These are phyloP conservation scores for Poliocrania exsul DNA, from an alignment of 2,797 vertebrate species.

Conservation along the genomic window DNA sequence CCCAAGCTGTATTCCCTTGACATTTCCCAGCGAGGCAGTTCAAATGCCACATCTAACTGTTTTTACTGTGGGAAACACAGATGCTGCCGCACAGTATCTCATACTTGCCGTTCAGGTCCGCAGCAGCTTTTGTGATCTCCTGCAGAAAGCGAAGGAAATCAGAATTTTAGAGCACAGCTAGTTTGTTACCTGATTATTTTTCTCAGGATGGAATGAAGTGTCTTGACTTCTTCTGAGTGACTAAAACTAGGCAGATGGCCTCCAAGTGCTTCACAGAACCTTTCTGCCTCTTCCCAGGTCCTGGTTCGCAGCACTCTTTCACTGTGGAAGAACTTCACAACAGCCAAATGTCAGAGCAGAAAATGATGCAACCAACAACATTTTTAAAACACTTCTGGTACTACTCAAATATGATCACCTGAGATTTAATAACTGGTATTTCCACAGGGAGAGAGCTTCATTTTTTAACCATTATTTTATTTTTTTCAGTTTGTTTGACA, in stretches of 20 bases:
- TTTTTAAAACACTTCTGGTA: not conserved
- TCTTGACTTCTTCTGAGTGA: constrained; percentile 78
- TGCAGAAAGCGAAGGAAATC: not conserved
- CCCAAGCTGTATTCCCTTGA: not conserved
- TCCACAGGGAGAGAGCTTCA: not conserved
- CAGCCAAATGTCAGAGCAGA: not conserved
- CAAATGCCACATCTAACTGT: not conserved
- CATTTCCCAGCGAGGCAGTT: constrained; percentile 38
- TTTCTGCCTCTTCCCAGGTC: constrained; percentile 92
- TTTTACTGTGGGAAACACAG: constrained; percentile 17
- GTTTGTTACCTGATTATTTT: constrained; percentile 85
- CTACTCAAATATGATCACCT: not conserved
- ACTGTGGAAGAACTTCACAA: constrained; percentile 87
- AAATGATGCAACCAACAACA: not conserved
- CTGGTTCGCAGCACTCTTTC: constrained; percentile 89
- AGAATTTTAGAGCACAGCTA: not conserved
- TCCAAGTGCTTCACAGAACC: constrained; percentile 91
- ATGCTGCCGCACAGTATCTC: not conserved
- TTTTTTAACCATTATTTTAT: not conserved
- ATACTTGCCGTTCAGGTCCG: not conserved
- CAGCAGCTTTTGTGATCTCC: not conserved
- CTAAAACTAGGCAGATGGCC: constrained; percentile 90
- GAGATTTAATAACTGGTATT: not conserved
- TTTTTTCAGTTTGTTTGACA: constrained; percentile 9
- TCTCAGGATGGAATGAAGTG: constrained; percentile 82